Base-by-base conservation (phyloP, 92 coral and sea anemone genomes). In the Porites rus region DNA sequence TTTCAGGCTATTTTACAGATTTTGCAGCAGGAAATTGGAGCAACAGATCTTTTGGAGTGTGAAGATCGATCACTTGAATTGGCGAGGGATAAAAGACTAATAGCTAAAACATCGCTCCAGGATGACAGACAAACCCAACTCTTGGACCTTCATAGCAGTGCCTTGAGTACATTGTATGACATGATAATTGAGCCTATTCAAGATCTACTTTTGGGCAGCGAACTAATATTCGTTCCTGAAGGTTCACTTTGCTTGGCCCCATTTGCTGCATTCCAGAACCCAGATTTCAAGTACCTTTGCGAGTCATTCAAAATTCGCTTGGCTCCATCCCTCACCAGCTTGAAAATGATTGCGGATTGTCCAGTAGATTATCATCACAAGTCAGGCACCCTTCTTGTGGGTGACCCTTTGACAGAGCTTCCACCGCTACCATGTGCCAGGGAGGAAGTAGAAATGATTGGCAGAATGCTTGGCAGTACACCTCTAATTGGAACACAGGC, bases 71-170 rank as follows among this genome's bases (percentile, higher is more conserved):
- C 46, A 38, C 46, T 38, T 38, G 46, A 4, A 38, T 38, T 4
- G 46, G 0, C 46, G 0, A 4, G 46, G 7, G 46, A 0, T 38
- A 0, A 38, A 38, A 0, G 46, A 0, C 0, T 38, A 0, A 0
- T 43, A 24, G 11, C 2, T 7, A 17, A n/a, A 4, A 59, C 1
- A 6, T 17, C 3, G 12, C 52, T 0, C 0, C 6, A 22, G 3
- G 65, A 74, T 2, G 50, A 10, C 9, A 10, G 13, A 20, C 21
- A 0, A 5, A 10, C 62, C 1, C 31, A 53, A 11, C 78, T 11
- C 7, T 73, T 20, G 7, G 7, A 46, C 6, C 0, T 12, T 51
- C 78, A 21, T 0, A 20, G 50, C 1, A 56, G 21, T 22, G 14
- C 20, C 28, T 75, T 75, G 50, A 58, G 65, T 3, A 10, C 77